Base-by-base conservation (phyloP, 2,888 invertebrate species). In the Fragum whitleyi region DNA sequence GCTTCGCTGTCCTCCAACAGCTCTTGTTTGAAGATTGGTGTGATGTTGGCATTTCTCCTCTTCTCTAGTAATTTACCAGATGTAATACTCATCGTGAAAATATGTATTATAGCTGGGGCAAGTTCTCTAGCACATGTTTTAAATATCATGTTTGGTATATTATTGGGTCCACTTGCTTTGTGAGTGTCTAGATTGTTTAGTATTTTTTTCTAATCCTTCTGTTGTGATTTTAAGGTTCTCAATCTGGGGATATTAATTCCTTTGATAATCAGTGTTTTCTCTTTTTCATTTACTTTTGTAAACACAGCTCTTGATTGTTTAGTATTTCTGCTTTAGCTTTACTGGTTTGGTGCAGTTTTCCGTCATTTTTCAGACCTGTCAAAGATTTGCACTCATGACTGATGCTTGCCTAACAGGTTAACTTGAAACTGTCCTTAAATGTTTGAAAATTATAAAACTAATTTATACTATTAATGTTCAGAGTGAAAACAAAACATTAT, bases 241-340 rank as follows among this genome's bases (percentile, higher is more conserved):
- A n/a, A n/a, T n/a, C n/a, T n/a, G n/a, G n/a, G n/a, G n/a, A n/a
- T n/a, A n/a, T n/a, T n/a, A n/a, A n/a, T n/a, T 23, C 11, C 16
- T 42, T 42, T 11, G 7, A 42, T n/a, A n/a, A n/a, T 42, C 7
- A 11, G 16, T 11, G 7, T 42, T 9, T 59, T 28, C n/a, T n/a
- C n/a, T n/a, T n/a, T n/a, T n/a, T n/a, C n/a, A n/a, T n/a, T n/a
- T n/a, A n/a, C 29, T 26, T 42, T n/a, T 1, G 65, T 16, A 32
- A 74, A 67, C 1, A 67, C 68, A 36, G 74, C 67, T 21, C 68
- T 2, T 74, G 67, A 5, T 42, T 11, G n/a, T 74, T 74, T 23
- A 67, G 26, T 51, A 67, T 68, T 11, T 53, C 57, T 29, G 67
- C 74, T 55, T 68, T 74, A 11, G 5, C 14, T 16, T 39, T 55